These are phyloP conservation scores for Aleiodes alternator DNA, from an alignment of 2,888 invertebrate species.

Conservation along the genomic window DNA sequence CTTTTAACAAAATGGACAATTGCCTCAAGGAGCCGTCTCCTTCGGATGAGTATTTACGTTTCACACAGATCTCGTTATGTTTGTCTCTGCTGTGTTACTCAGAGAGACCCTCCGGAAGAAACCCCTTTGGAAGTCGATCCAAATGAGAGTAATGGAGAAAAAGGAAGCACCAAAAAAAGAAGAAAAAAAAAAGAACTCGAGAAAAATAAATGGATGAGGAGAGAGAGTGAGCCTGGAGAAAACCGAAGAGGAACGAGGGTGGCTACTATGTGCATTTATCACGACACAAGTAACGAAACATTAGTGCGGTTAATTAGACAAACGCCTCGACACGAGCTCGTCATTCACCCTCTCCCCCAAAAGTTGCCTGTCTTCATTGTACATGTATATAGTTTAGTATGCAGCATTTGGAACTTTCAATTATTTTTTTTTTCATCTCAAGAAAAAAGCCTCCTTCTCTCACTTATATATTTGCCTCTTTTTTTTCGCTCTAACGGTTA, in stretches of 20 bases:
- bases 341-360: slow-evolving; percentile 20
- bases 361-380: slow-evolving; percentile 13
- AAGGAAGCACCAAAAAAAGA: background rate
- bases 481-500: slow-evolving; percentile 41
- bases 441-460: slow-evolving; percentile 4
- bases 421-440: background rate
- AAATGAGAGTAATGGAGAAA: slow-evolving; percentile 19
- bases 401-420: slow-evolving; percentile 18
- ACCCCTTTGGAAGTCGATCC: slow-evolving; percentile 32
- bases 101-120: slow-evolving; percentile 16
- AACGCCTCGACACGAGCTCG: slow-evolving; percentile 48
- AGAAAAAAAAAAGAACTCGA: background rate
- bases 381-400: slow-evolving; percentile 4
- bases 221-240: background rate
- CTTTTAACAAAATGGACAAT: slow-evolving; percentile 5
- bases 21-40: slow-evolving; percentile 30
- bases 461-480: background rate
- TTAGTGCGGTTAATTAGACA: slow-evolving; percentile 58
- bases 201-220: slow-evolving; percentile 8
- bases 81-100: background rate
- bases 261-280: slow-evolving; percentile 53
- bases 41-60: slow-evolving; percentile 41
- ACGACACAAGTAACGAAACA: slow-evolving; percentile 54
- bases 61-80: slow-evolving; percentile 40
- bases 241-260: slow-evolving; percentile 5